Evolutionary conservation across 2,888 invertebrate genomes (phyloP).

Genomic region (Rhogogaster chlorosoma): DNA sequence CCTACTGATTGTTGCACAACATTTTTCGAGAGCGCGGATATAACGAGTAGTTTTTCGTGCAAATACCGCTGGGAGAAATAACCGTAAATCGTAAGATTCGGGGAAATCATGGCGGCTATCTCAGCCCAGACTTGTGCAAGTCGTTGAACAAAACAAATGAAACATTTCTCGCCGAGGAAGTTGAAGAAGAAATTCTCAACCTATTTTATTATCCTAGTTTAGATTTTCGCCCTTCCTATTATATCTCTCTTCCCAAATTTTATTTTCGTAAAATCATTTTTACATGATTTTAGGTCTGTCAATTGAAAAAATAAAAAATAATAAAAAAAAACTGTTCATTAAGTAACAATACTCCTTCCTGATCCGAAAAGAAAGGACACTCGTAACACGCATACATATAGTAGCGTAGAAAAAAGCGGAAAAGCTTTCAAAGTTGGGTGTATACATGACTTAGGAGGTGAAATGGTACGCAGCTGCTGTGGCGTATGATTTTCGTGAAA

Average conservation of each 20-base stretch:
- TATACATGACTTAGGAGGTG: background rate
- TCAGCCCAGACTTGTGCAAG: background rate
- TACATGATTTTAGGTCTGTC: no score
- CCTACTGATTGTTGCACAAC: background rate
- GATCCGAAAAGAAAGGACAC: background rate
- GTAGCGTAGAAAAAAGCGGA: background rate
- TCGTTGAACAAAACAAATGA: conserved; percentile 34
- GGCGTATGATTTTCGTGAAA: conserved; percentile 6
- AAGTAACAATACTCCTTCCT: background rate
- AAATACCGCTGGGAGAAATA: conserved; percentile 31
- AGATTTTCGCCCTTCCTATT: no score
- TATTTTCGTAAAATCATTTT: background rate
- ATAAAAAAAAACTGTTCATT: no score
- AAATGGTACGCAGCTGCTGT: background rate
- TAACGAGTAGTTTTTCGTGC: conserved; percentile 18
- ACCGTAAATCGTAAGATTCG: conserved; percentile 37
- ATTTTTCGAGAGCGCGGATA: background rate
- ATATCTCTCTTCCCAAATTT: no score
- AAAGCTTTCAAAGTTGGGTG: background rate
- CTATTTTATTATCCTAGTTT: background rate
- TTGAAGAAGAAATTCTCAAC: background rate
- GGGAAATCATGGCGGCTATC: conserved; percentile 6
- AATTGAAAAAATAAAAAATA: background rate
- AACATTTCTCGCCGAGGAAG: background rate
- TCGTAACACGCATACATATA: no score